phyloP scores from a whole-genome alignment of 2,113 vertebrate species.

The Trematocara stigmaticum region DNA sequence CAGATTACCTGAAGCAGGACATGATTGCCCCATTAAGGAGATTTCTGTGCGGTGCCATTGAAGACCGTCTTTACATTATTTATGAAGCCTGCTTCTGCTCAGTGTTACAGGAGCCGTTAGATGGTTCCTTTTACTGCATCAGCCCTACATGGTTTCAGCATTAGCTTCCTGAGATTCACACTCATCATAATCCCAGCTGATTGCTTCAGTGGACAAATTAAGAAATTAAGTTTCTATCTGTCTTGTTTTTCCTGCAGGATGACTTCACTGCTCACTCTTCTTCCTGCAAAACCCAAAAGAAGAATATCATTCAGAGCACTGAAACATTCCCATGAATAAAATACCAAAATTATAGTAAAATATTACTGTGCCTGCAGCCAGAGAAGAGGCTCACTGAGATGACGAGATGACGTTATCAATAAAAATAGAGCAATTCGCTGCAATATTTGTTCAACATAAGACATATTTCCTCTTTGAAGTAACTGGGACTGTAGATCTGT shows the following conservation, averaged over 20 bases:
- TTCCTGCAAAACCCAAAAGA: background rate
- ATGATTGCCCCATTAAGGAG: slow-evolving; percentile 8
- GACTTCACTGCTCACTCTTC: background rate
- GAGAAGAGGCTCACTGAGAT: background rate
- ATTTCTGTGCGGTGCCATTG: background rate
- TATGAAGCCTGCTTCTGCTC: background rate
- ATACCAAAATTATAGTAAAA: background rate
- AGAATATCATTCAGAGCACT: background rate
- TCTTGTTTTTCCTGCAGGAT: background rate
- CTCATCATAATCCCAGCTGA: background rate
- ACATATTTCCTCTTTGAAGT: background rate
- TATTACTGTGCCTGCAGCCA: background rate
- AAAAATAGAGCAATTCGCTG: background rate
- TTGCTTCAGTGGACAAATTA: background rate
- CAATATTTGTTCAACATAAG: background rate
- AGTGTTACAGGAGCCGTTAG: background rate
- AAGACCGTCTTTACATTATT: slow-evolving; percentile 18
- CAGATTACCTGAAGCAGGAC: background rate
- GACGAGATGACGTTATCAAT: background rate
- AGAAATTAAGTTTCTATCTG: background rate
- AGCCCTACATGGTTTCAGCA: slow-evolving; percentile 45
- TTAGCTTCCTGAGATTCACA: slow-evolving; percentile 14
- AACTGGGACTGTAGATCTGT: background rate
- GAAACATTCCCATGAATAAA: background rate
- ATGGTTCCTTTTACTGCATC: slow-evolving; percentile 16